Percentiles rank a stretch among this genome's conserved stretches.
Conservation (phyloP, 2,888 invertebrate genomes). For the Clusia tigrina region DNA sequence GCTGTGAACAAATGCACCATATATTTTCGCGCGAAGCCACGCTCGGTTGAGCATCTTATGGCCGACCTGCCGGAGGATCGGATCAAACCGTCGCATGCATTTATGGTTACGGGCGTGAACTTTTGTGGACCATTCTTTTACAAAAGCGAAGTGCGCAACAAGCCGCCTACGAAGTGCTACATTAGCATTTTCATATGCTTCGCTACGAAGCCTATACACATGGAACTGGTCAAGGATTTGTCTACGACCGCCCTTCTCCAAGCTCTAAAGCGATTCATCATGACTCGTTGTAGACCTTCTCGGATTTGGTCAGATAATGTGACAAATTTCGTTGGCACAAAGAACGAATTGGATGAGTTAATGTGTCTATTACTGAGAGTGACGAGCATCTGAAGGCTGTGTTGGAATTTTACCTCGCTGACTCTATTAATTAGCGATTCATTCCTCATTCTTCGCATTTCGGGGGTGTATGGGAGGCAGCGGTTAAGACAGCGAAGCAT, state of each 20-base stretch:
- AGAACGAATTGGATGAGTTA: conserved; percentile 21
- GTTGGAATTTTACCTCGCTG: conserved; percentile 15
- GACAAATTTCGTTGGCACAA: conserved; percentile 22
- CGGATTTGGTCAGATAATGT: conserved; percentile 23
- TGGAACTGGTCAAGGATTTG: conserved; percentile 19
- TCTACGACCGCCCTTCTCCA: conserved; percentile 22
- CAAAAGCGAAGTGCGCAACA: conserved; percentile 20
- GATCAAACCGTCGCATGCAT: conserved; percentile 9
- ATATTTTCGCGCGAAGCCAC: conserved; percentile 27
- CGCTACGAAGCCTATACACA: conserved; percentile 21
- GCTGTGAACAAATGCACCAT: conserved; percentile 16
- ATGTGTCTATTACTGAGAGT: conserved; percentile 13
- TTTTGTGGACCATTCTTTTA: conserved; percentile 24
- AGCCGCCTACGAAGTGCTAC: conserved; percentile 16
- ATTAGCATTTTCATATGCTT: conserved; percentile 24
- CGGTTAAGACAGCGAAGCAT: conserved; percentile 22
- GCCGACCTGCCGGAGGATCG: conserved; percentile 9
- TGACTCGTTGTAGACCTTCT: conserved; percentile 1
- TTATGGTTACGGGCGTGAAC: conserved; percentile 23
- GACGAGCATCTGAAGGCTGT: conserved; percentile 19
- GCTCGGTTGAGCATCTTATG: conserved; percentile 30
- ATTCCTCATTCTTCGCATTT: conserved; percentile 28
- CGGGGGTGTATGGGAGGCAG: conserved; percentile 27
- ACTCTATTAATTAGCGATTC: conserved; percentile 20
- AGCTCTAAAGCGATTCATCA: conserved; percentile 18